Conservation (phyloP, 2,113 vertebrate genomes). For the Lophotis ruficrista region DNA sequence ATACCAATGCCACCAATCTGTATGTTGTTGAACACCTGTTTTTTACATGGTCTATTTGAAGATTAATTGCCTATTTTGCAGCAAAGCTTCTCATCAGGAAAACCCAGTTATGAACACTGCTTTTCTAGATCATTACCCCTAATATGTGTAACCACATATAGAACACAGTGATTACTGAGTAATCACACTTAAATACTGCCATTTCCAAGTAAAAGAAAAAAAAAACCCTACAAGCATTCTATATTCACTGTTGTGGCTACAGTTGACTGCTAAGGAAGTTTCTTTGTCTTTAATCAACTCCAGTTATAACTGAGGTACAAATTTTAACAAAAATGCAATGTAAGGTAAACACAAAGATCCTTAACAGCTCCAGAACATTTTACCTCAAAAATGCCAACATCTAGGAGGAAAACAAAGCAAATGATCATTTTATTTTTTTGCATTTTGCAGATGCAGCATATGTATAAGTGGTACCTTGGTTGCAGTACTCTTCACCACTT, state of each 20-base stretch:
- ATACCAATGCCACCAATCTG: not conserved
- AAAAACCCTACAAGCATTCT: not conserved
- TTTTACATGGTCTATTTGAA: constrained; percentile 35
- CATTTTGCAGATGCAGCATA: not conserved
- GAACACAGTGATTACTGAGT: not conserved
- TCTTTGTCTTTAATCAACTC: not conserved
- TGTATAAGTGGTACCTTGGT: not conserved
- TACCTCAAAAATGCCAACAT: not conserved
- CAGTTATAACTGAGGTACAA: not conserved
- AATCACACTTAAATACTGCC: not conserved
- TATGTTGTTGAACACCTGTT: not conserved
- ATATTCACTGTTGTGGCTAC: not conserved
- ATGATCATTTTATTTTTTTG: not conserved
- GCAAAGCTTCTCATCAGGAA: not conserved
- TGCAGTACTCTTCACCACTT: not conserved
- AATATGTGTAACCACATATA: constrained; percentile 8
- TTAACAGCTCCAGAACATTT: not conserved
- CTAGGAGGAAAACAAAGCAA: not conserved
- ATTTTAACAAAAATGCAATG: not conserved
- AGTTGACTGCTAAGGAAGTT: not conserved
- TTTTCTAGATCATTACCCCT: constrained; percentile 27
- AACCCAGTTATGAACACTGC: not conserved
- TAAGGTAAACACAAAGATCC: not conserved
- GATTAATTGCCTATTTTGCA: constrained; percentile 44
- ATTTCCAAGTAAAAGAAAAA: not conserved